phyloP scores from a whole-genome alignment of 2,113 vertebrate species.

The Nannospalax galili region DNA sequence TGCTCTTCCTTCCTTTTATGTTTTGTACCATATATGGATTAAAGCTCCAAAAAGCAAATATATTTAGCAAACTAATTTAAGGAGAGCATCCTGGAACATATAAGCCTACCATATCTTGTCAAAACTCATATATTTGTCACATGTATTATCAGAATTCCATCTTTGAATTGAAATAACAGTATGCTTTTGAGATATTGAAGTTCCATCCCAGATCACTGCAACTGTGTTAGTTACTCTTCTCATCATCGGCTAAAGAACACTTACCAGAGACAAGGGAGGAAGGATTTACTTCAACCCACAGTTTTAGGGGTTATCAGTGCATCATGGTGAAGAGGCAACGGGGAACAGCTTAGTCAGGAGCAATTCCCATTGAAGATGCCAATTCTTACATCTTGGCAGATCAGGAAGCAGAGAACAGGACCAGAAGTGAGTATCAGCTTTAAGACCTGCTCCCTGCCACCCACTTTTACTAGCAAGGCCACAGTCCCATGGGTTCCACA shows the following conservation, averaged over 20 bases:
- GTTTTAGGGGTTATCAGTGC: background rate
- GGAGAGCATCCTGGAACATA: background rate
- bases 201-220: background rate
- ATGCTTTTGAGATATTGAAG: background rate
- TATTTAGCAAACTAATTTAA: background rate
- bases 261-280: background rate
- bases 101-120: background rate
- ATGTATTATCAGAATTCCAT: constrained; percentile 2
- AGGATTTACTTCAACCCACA: background rate
- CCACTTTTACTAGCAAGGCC: background rate
- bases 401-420: too few relatives aligned
- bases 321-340: too few relatives aligned
- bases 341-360: background rate
- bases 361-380: too few relatives aligned
- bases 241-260: background rate
- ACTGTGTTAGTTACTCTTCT: background rate
- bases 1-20: background rate
- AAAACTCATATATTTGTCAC: background rate
- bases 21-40: background rate
- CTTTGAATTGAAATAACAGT: background rate
- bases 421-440: background rate
- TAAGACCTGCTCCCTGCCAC: background rate
- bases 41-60: background rate
- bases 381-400: too few relatives aligned
- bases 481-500: background rate